Evolutionary conservation across 2,797 vertebrate genomes (phyloP).

Genomic region (Clarias platycephalus): DNA sequence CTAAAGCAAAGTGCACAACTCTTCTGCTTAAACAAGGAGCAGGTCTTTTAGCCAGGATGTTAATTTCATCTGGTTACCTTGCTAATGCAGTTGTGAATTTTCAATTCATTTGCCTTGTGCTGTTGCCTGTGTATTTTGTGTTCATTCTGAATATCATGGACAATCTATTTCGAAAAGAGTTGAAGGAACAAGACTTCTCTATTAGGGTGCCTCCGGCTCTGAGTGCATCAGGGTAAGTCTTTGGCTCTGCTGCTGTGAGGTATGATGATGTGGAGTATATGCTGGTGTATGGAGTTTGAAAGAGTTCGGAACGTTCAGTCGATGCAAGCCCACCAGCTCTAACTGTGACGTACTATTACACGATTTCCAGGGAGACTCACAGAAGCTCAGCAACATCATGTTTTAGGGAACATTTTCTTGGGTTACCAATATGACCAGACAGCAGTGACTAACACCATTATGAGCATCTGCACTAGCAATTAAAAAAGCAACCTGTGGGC

Average conservation of each 20-base stretch:
- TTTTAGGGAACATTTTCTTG: conserved; percentile 8
- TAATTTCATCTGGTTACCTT: background rate
- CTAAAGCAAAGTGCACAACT: background rate
- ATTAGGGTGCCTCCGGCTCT: background rate
- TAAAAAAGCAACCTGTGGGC: background rate
- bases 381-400: background rate
- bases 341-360: conserved; percentile 1
- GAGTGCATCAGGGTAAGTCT: background rate
- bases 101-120: background rate
- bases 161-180: background rate
- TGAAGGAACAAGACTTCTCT: background rate
- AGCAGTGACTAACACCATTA: background rate
- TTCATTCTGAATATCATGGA: background rate
- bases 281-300: background rate
- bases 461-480: background rate
- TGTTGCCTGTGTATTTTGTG: background rate
- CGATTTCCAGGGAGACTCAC: background rate
- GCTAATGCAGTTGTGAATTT: background rate
- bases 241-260: background rate
- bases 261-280: conserved; percentile 3
- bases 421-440: background rate
- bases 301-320: background rate
- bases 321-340: background rate
- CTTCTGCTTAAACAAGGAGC: too few species aligned
- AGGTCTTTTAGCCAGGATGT: background rate